A percentile compares a stretch with the other conserved stretches of the same genome.
These are phyloP conservation scores for Maccullochella peelii DNA, from an alignment of 2,113 vertebrate species.

Conservation along the genomic window DNA sequence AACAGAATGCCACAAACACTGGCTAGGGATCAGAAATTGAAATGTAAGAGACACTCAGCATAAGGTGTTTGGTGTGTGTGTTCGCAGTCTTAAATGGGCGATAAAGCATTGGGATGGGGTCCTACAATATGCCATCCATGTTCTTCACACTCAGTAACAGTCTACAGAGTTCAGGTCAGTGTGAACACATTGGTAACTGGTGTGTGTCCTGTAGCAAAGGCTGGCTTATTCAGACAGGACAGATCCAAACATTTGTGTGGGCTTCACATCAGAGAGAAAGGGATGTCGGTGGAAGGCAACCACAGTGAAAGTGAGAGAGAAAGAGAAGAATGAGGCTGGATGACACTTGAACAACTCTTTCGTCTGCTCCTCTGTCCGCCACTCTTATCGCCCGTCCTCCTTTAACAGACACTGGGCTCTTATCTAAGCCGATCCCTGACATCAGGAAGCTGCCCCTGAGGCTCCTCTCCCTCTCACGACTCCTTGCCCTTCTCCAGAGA, in stretches of 20 bases:
- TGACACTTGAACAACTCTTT: slow-evolving; percentile 27
- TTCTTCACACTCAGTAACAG: slow-evolving; percentile 56
- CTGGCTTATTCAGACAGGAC: slow-evolving; percentile 47
- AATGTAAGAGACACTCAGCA: slow-evolving; percentile 4
- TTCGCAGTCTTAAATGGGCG: slow-evolving; percentile 29
- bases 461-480: slow-evolving; percentile 77
- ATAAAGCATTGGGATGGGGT: slow-evolving; percentile 51
- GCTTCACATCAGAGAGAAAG: slow-evolving; percentile 53
- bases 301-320: slow-evolving; percentile 35
- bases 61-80: slow-evolving; percentile 27
- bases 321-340: slow-evolving; percentile 41
- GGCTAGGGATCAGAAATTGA: slow-evolving; percentile 28
- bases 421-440: slow-evolving; percentile 24
- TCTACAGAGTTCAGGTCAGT: slow-evolving; percentile 49
- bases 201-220: slow-evolving; percentile 46
- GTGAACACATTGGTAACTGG: slow-evolving; percentile 33
- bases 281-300: slow-evolving; percentile 41
- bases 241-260: slow-evolving; percentile 39
- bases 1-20: slow-evolving; percentile 45
- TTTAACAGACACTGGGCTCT: slow-evolving; percentile 7
- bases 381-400: background rate
- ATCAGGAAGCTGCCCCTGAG: slow-evolving; percentile 16
- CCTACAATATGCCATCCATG: slow-evolving; percentile 36
- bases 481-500: slow-evolving; percentile 87
- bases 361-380: slow-evolving; percentile 8